Evolutionary conservation across 2,113 vertebrate genomes (phyloP), one percentile per base, ranked within the genome.

Genomic region (Philantomba maxwellii): DNA sequence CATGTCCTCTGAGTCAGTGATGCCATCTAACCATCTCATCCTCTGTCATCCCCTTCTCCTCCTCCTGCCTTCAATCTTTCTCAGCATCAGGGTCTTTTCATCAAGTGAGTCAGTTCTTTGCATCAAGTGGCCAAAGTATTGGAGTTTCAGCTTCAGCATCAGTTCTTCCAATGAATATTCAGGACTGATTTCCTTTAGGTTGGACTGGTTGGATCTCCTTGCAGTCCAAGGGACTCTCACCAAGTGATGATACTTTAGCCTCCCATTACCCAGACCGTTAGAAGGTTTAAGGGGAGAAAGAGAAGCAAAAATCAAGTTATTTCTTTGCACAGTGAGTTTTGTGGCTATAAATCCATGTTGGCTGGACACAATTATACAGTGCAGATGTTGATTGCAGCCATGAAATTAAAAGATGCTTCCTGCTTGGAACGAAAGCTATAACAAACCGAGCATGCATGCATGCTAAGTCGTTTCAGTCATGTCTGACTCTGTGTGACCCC

Each of bases 391-490:
- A 43, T 4, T 75, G 70, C 23, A 75, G 21, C 70, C 70, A 75
- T 75, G 70, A 75, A 26, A 75, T 75, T 75, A 7, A 75, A 43
- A 75, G 70, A 75, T 43, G 70, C 39, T 43, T 43, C 6, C 70
- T 75, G 23, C 70, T 43, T 75, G 70, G 39, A 43, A 75, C 2
- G 1, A 75, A 43, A 75, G 39, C 70, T 43, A 7, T 75, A 43
- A 75, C 12, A 73, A 73, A 39, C 19, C 2, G 1, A 73, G 36
- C 0, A 0, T 23, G n/a, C n/a, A 39, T 39, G 66, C 36, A 10
- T 39, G 66, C 66, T 73, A 13, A 73, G 19, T 39, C 5, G 0
- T 21, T 73, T 73, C 36, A 39, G n/a, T 73, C 5, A 0, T 73
- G 66, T 73, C 66, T 2, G 0, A 39, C n/a, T 70, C n/a, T 25